Base-by-base conservation (phyloP, 2,113 vertebrate species). In the Danionella cerebrum region DNA sequence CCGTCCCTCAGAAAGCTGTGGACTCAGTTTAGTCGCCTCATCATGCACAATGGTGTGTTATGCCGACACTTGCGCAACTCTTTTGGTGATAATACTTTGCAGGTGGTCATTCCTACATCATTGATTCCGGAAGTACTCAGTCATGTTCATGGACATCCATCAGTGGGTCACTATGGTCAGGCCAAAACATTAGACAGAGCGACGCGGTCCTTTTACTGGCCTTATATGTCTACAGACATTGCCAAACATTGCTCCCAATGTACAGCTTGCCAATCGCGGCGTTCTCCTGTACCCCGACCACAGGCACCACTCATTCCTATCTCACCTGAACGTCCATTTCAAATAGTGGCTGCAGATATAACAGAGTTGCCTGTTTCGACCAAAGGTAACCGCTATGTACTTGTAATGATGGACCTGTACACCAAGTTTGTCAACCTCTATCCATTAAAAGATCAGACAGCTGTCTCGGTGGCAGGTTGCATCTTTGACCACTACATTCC, bases 301-400 rank as follows among this genome's bases (percentile, higher is more conserved):
- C 62, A 72, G 21, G 52, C 42, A 3, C 42, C 9, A 45, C 42
- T 45, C 18, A 21, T 45, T 45, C 42, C 42, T 10, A 45, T 45
- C 6, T 45, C 39, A 1, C 50, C 27, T 6, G 16, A 22, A 1
- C 25, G 19, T 13, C 48, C 36, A 5, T 53, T 53, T 11, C 42
- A 66, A 36, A 48, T 72, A n/a, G 52, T 72, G 3, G 42, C 62
- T 2, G 62, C 42, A 6, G 19, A 72, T 14, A 58, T 72, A 47
- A 58, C 63, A 2, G 53, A 72, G 24, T 45, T 72, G 4, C 70
- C 63, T 2, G 3, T 24, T 9, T 67, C 62, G 5, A 29, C 29
- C 18, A 59, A 67, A 16, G 44, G 14, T 7, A 41, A 51, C 5
- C 52, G 13, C 7, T 72, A 51, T 51, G 44, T 51, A 3, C 14